These are phyloP conservation scores for Lepidochrysops patricia DNA, from an alignment of 2,888 invertebrate genomes.

Conservation along the genomic window DNA sequence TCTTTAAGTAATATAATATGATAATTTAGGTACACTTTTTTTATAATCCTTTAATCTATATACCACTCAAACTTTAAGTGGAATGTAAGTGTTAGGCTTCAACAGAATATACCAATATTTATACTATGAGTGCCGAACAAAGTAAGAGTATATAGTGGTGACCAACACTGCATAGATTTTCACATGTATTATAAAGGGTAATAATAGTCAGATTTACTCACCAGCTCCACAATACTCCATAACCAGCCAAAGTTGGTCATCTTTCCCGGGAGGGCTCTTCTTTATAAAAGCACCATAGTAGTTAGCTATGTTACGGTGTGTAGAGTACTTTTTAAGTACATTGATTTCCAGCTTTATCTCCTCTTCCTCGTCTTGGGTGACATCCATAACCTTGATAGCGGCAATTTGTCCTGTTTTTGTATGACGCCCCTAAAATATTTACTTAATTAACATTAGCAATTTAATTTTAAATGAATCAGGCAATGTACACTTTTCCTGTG, in stretches of 20 bases:
- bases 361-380: conserved; percentile 99
- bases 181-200: conserved; percentile 13
- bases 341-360: conserved; percentile 99
- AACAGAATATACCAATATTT: too few relatives aligned
- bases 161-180: neutral
- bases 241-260: conserved; percentile 99
- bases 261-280: conserved; percentile 98
- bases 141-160: too few relatives aligned
- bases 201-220: conserved; percentile 30
- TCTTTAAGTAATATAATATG: too few relatives aligned
- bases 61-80: too few relatives aligned
- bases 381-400: conserved; percentile 99
- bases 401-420: conserved; percentile 99
- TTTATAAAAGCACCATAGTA: conserved; percentile 99
- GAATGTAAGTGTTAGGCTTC: too few relatives aligned
- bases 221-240: conserved; percentile 99
- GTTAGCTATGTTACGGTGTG: conserved; percentile 99
- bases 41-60: too few relatives aligned
- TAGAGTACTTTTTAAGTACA: conserved; percentile 98
- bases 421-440: conserved; percentile 89
- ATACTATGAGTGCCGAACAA: too few relatives aligned
- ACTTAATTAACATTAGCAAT: neutral
- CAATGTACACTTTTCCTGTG: neutral
- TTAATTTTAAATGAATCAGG: neutral
- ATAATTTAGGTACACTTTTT: too few relatives aligned